These are phyloP conservation scores for Scortum barcoo DNA, from an alignment of 2,113 vertebrate species.

Conservation along the genomic window DNA sequence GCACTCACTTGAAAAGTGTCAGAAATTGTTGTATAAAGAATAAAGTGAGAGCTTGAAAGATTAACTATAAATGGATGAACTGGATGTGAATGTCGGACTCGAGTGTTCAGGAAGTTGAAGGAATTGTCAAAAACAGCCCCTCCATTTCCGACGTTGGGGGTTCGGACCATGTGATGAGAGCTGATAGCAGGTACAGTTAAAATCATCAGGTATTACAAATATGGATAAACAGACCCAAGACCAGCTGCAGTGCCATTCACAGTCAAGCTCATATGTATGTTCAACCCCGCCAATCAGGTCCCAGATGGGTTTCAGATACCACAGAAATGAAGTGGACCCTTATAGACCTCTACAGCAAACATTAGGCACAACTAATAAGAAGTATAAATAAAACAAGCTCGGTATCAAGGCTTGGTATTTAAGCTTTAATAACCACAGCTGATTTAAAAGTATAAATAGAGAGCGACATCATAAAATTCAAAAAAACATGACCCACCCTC, in stretches of 20 bases:
- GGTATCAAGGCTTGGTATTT: background rate
- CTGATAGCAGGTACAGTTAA: background rate
- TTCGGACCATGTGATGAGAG: background rate
- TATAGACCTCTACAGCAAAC: background rate
- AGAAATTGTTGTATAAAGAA: background rate
- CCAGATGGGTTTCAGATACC: background rate
- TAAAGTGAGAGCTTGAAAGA: background rate
- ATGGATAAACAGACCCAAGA: background rate
- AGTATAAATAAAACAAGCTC: background rate
- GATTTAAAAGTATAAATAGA: conserved; percentile 1
- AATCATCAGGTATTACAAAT: background rate
- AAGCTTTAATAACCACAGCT: background rate
- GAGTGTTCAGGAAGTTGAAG: background rate
- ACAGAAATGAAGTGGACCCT: background rate
- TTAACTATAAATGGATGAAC: background rate
- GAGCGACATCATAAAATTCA: background rate
- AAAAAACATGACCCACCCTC: background rate
- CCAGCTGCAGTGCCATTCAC: too few relatives aligned
- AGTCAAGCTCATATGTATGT: background rate
- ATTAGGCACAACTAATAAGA: background rate
- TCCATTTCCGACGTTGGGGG: too few relatives aligned
- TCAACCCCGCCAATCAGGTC: too few relatives aligned
- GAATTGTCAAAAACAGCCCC: too few relatives aligned
- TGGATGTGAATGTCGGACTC: background rate
- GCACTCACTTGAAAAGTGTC: background rate